Conservation (phyloP, 2,888 invertebrate species). For the Apodemia zela region DNA sequence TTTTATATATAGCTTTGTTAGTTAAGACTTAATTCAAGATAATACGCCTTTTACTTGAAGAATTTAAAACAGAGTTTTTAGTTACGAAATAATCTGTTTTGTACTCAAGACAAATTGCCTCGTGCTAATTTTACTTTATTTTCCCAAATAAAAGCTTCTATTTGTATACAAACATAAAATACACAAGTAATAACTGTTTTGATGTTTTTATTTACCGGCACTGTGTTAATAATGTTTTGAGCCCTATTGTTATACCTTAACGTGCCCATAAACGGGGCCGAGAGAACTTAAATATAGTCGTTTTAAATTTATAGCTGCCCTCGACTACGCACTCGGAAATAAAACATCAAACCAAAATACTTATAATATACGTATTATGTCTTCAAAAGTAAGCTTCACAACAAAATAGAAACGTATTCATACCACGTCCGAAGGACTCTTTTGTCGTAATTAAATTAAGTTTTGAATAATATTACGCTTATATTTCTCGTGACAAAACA, state of each 20-base stretch:
- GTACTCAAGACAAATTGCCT: no score
- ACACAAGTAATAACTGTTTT: no score
- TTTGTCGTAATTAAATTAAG: slow-evolving; percentile 12
- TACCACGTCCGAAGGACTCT: background rate
- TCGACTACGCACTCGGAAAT: slow-evolving; percentile 34
- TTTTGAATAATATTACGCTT: slow-evolving; percentile 12
- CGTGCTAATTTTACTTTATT: no score
- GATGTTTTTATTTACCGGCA: slow-evolving; percentile 3
- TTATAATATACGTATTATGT: slow-evolving; percentile 19
- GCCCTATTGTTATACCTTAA: slow-evolving; percentile 32
- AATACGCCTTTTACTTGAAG: no score
- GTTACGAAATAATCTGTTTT: no score
- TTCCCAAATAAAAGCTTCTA: no score
- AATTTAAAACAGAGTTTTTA: no score
- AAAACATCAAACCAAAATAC: slow-evolving; percentile 19
- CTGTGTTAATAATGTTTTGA: slow-evolving; percentile 24
- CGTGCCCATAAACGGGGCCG: slow-evolving; percentile 40
- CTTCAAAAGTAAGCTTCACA: background rate
- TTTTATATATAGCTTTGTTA: no score
- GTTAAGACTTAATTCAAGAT: no score
- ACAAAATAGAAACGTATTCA: background rate
- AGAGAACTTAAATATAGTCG: slow-evolving; percentile 51
- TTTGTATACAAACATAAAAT: no score
- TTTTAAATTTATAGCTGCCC: slow-evolving; percentile 43
- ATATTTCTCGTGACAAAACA: slow-evolving; percentile 5